phyloP scores from a whole-genome alignment of 2,113 vertebrate species.

The Sinocyclocheilus anophthalmus region DNA sequence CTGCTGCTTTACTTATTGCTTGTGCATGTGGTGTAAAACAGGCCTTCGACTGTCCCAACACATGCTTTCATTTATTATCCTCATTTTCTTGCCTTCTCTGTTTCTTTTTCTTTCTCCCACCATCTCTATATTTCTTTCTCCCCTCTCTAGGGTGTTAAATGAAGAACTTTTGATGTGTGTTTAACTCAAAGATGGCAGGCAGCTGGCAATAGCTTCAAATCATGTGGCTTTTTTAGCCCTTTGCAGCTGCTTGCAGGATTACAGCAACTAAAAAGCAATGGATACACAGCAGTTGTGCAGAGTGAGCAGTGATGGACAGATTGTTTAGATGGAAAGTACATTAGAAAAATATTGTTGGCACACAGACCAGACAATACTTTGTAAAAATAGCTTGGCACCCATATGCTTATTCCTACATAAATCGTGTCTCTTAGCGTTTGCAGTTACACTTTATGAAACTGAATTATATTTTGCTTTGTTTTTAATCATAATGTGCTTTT shows the following conservation, averaged over 20 bases:
- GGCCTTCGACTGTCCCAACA: conserved; percentile 5
- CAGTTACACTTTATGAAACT: not conserved
- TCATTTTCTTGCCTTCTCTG: conserved; percentile 6
- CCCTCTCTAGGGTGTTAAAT: conserved; percentile 10
- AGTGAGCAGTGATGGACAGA: conserved; percentile 10
- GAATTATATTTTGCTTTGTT: not conserved
- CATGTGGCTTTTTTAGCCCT: conserved; percentile 45
- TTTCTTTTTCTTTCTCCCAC: not conserved
- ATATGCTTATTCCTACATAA: not conserved
- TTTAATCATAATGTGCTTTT: not conserved
- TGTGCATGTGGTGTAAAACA: conserved; percentile 8
- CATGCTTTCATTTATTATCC: conserved; percentile 28
- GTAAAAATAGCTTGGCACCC: conserved; percentile 23
- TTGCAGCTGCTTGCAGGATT: conserved; percentile 47
- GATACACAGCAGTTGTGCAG: conserved; percentile 13
- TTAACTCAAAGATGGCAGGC: conserved; percentile 51
- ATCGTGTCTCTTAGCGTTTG: not conserved
- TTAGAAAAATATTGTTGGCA: not conserved
- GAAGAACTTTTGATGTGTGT: conserved; percentile 50
- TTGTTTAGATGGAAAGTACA: conserved; percentile 17
- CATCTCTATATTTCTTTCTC: not conserved
- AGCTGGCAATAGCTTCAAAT: conserved; percentile 52
- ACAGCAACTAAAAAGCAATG: conserved; percentile 28
- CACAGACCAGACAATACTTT: not conserved
- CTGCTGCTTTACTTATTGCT: conserved; percentile 6